Evolutionary conservation across 1,140 invertebrate species (phyloP).

Genomic region (Helicoverpa armigera): DNA sequence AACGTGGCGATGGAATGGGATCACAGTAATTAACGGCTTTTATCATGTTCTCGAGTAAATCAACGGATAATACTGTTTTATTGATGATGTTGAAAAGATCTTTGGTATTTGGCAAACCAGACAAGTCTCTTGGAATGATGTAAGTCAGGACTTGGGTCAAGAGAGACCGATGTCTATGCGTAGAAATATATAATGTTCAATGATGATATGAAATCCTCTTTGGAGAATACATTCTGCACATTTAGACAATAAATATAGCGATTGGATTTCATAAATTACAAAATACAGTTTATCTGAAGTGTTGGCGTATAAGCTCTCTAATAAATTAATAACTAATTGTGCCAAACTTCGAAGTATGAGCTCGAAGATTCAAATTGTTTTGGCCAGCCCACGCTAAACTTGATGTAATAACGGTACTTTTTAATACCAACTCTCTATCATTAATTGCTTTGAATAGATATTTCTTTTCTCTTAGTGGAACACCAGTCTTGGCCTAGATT

Average conservation of each 20-base stretch:
- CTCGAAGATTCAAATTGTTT: constrained; percentile 37
- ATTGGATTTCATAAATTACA: background rate
- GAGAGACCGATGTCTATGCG: too few relatives aligned
- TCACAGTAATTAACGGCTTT: constrained; percentile 34
- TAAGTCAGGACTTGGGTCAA: too few relatives aligned
- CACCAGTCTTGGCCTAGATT: background rate
- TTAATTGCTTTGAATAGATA: constrained; percentile 26
- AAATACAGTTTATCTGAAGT: background rate
- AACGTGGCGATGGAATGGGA: constrained; percentile 37
- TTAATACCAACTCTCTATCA: constrained; percentile 26
- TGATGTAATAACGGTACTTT: constrained; percentile 28
- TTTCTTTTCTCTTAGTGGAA: background rate
- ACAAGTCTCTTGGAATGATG: too few relatives aligned
- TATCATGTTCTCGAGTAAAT: constrained; percentile 18
- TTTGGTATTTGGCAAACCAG: too few relatives aligned
- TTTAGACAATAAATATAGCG: background rate
- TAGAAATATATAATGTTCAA: too few relatives aligned
- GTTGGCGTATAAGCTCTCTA: constrained; percentile 20
- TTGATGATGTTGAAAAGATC: background rate
- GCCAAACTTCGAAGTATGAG: constrained; percentile 12
- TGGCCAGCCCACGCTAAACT: background rate
- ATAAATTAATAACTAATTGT: constrained; percentile 39
- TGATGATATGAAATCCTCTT: too few relatives aligned
- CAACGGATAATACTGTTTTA: constrained; percentile 10
- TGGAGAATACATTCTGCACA: too few relatives aligned